Conservation (phyloP, 2,888 invertebrate genomes). For the Agrochola litura region DNA sequence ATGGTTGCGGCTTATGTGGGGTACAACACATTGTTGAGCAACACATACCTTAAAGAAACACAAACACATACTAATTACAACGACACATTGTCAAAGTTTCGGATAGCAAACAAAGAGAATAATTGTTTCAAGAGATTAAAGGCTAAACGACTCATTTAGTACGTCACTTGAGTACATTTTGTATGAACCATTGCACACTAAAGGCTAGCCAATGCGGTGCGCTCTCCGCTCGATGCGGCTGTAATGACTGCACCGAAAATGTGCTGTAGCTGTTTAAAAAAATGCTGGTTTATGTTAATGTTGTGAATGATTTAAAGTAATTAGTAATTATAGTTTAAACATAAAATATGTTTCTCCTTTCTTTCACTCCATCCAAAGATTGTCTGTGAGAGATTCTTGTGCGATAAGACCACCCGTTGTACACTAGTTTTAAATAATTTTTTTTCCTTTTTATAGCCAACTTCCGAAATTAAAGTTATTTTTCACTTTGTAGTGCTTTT, state of each 20-base stretch:
- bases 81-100: neutral
- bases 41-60: neutral
- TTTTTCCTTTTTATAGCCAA: too few species aligned
- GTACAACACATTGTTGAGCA: neutral
- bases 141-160: neutral
- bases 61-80: neutral
- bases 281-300: neutral
- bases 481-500: too few species aligned
- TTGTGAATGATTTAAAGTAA: neutral
- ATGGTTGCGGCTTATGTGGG: slow-evolving; percentile 14
- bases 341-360: neutral
- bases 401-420: too few species aligned
- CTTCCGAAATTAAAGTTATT: too few species aligned
- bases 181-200: neutral
- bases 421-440: too few species aligned
- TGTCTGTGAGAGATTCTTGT: too few species aligned
- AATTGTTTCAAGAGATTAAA: neutral
- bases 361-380: neutral
- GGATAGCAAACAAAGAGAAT: neutral
- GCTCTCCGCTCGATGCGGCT: neutral
- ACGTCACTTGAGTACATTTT: neutral
- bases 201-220: neutral
- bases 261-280: too few species aligned
- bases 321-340: neutral
- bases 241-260: neutral